Evolutionary conservation across 1,140 invertebrate species (phyloP).

Genomic region (Delia radicum): DNA sequence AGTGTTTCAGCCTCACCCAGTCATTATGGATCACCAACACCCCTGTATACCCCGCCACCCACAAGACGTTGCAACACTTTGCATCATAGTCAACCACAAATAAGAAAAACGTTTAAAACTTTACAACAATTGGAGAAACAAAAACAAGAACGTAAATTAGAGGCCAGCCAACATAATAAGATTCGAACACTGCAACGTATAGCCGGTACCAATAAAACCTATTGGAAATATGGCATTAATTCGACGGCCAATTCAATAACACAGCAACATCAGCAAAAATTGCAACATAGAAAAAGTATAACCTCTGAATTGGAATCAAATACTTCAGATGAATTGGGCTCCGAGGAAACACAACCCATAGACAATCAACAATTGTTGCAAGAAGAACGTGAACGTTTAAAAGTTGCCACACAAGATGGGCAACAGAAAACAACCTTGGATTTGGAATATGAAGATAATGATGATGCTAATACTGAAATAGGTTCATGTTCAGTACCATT

Average conservation of each 20-base stretch:
- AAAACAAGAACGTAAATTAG: slow-evolving; percentile 34
- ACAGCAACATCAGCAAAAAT: slow-evolving; percentile 38
- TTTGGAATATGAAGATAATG: neutral
- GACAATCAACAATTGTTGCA: neutral
- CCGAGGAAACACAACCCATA: slow-evolving; percentile 26
- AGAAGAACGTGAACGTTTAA: neutral
- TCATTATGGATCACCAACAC: slow-evolving; percentile 38
- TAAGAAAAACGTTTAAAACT: slow-evolving; percentile 46
- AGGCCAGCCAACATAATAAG: neutral
- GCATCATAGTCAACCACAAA: slow-evolving; percentile 46
- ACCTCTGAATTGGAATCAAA: slow-evolving; percentile 37
- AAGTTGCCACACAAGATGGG: no score
- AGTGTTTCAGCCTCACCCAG: slow-evolving; percentile 43
- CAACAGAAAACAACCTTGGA: neutral
- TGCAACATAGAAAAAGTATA: slow-evolving; percentile 24
- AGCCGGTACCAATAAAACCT: slow-evolving; percentile 45
- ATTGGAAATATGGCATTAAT: slow-evolving; percentile 49
- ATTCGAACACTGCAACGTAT: slow-evolving; percentile 38
- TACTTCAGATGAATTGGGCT: slow-evolving; percentile 34
- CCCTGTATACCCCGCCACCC: slow-evolving; percentile 46
- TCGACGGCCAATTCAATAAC: slow-evolving; percentile 50
- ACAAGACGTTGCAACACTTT: slow-evolving; percentile 48
- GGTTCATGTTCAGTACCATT: slow-evolving; percentile 50
- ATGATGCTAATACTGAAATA: slow-evolving; percentile 37
- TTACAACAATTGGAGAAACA: slow-evolving; percentile 44